Base-by-base conservation (phyloP, 2,797 vertebrate genomes). In the Myotis pilosus region DNA sequence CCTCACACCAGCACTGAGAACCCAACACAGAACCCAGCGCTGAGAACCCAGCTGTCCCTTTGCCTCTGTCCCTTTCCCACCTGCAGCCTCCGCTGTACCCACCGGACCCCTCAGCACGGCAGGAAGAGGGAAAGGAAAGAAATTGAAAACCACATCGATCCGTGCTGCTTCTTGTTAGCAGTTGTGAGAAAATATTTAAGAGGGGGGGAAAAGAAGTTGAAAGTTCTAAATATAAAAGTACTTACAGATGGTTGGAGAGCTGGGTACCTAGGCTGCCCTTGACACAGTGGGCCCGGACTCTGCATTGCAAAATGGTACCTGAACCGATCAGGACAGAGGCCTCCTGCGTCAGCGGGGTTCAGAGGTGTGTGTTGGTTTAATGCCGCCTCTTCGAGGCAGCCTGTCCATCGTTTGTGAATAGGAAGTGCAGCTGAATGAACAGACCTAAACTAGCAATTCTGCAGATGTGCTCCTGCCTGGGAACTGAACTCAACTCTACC, bases 141-240 rank as follows among this genome's bases (percentile, higher is more conserved):
- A 86, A 85, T 15, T 53, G n/a, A 90, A 96, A 96, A 85, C 44
- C 66, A 86, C 66, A 72, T 92, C 74, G 72, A 93, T 87, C 41
- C 7, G 23, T 28, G 64, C 55, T 75, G 75, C 60, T 94, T 91
- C 84, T 72, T 55, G 53, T 79, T 74, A 68, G 74, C 33, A 64
- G 57, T 92, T 66, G 41, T 25, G 47, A 89, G 83, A 79, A 91
- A 95, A 95, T 30, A 91, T 20, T 92, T 89, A 41, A 86, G 74
- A 81, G 53, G 55, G 8, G 1, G 1, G 5, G 8, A n/a, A 66
- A 55, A 85, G 36, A 75, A 80, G 47, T 71, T 88, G 78, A 53
- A 87, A 69, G 68, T 76, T 82, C 55, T 95, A 82, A 92, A 72
- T 81, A 64, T n/a, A 15, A 57, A 93, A 74, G 41, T 33, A 62